Conservation (phyloP, 2,113 vertebrate genomes). For the Cheirogaleus medius region DNA sequence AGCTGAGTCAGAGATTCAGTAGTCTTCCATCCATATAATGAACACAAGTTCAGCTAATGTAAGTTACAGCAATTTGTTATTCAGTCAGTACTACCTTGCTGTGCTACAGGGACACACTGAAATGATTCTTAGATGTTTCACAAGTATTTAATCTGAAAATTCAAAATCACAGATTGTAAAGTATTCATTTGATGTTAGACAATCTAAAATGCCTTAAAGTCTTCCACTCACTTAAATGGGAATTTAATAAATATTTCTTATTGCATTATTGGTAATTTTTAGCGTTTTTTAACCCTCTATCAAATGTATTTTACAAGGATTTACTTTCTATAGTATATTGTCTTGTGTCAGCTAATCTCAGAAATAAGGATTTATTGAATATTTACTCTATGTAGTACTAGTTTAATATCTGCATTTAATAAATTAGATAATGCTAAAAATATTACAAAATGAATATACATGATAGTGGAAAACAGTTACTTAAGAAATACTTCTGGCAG, state of each 20-base stretch:
- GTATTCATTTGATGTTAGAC: not conserved
- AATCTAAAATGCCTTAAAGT: not conserved
- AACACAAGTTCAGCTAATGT: not conserved
- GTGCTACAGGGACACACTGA: constrained; percentile 46
- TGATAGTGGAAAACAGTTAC: not conserved
- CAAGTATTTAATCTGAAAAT: constrained; percentile 52
- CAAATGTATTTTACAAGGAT: not conserved
- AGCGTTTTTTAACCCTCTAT: not conserved
- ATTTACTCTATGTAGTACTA: not conserved
- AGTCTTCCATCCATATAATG: constrained; percentile 43
- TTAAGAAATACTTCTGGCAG: not conserved
- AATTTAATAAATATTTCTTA: not conserved
- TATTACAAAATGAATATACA: not conserved
- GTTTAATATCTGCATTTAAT: not conserved
- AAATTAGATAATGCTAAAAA: not conserved
- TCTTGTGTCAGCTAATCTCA: not conserved
- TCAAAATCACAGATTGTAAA: not conserved
- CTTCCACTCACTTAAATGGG: not conserved
- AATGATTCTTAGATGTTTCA: constrained; percentile 60
- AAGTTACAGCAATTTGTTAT: constrained; percentile 31
- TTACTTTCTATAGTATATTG: not conserved
- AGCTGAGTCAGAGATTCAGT: constrained; percentile 49
- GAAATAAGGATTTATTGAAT: not conserved
- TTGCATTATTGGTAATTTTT: not conserved
- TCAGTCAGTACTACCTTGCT: constrained; percentile 36